Conservation (phyloP, 2,888 invertebrate genomes). For the Sarcophaga rosellei region DNA sequence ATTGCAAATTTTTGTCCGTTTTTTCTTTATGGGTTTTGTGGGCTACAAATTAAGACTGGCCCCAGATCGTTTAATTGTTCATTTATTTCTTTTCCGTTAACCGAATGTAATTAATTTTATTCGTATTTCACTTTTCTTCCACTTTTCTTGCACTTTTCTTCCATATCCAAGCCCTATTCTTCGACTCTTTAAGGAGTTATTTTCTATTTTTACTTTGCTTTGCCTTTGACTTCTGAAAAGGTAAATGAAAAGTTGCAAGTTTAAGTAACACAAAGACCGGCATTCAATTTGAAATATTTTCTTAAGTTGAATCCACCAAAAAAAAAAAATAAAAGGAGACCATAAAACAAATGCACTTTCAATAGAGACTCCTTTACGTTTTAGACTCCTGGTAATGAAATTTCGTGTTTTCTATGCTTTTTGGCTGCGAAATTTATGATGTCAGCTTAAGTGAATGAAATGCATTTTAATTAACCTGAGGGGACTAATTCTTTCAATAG, state of each 20-base stretch:
- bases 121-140: conserved; percentile 29
- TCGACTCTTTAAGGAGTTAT: background rate
- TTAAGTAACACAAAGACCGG: conserved; percentile 49
- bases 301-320: background rate
- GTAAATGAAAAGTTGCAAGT: conserved; percentile 37
- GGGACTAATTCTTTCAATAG: conserved; percentile 48
- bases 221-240: background rate
- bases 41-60: too few species aligned
- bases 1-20: too few species aligned
- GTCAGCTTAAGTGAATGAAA: conserved; percentile 66
- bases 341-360: conserved; percentile 57
- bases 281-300: conserved; percentile 29
- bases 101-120: conserved; percentile 60
- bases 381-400: conserved; percentile 11
- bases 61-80: background rate
- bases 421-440: conserved; percentile 67
- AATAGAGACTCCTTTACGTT: conserved; percentile 54
- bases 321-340: conserved; percentile 5
- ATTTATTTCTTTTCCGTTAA: conserved; percentile 9
- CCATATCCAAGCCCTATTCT: too few species aligned
- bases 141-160: background rate
- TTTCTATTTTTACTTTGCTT: background rate
- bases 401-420: conserved; percentile 8
- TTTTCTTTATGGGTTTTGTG: too few species aligned
- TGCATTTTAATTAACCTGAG: conserved; percentile 70